These are phyloP conservation scores for Tenualosa ilisha DNA, from an alignment of 2,797 vertebrate genomes.

Conservation along the genomic window DNA sequence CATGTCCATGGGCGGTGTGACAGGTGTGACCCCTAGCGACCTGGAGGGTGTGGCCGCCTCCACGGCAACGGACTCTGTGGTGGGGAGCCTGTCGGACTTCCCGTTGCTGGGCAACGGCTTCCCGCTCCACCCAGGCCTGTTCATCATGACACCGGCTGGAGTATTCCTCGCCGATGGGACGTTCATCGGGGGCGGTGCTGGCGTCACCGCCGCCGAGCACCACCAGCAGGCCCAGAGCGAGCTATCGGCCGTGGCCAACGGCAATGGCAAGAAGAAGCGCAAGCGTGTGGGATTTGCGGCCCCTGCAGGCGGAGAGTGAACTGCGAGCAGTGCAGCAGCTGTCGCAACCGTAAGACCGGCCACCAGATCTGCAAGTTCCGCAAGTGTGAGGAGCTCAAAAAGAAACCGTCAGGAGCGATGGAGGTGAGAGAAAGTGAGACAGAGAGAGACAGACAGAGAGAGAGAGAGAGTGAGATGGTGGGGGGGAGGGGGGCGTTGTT, in stretches of 20 bases:
- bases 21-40: slow-evolving; percentile 70
- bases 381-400: slow-evolving; percentile 99
- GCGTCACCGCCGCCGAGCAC: slow-evolving; percentile 73
- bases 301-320: slow-evolving; percentile 96
- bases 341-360: slow-evolving; percentile 98
- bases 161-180: slow-evolving; percentile 90
- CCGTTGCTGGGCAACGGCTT: slow-evolving; percentile 91
- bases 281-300: slow-evolving; percentile 97
- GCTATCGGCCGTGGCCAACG: slow-evolving; percentile 88
- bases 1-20: slow-evolving; percentile 61
- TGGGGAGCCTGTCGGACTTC: slow-evolving; percentile 91
- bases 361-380: slow-evolving; percentile 99
- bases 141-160: slow-evolving; percentile 90
- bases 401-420: slow-evolving; percentile 89
- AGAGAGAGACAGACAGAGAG: background rate
- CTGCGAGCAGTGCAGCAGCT: slow-evolving; percentile 99
- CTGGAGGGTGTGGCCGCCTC: slow-evolving; percentile 78
- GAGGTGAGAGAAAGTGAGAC: slow-evolving; percentile 72
- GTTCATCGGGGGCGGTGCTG: slow-evolving; percentile 83
- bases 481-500: background rate
- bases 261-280: slow-evolving; percentile 88
- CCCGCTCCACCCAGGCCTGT: slow-evolving; percentile 94
- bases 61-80: slow-evolving; percentile 83
- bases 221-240: slow-evolving; percentile 87
- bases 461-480: background rate